phyloP scores from a whole-genome alignment of 2,797 vertebrate species.

The Sparidentex hasta region DNA sequence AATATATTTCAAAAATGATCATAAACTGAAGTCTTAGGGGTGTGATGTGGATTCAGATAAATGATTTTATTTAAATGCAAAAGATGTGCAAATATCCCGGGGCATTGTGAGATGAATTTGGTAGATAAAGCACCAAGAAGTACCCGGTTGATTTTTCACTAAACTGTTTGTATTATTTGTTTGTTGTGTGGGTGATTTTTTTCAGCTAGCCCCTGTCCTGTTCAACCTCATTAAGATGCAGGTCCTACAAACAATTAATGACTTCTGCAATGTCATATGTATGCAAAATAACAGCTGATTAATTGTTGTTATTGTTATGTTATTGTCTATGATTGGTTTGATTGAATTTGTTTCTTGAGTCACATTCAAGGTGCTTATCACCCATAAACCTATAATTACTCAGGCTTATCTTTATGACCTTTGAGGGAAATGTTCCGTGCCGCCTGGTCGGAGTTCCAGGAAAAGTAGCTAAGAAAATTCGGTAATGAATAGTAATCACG shows the following conservation, averaged over 20 bases:
- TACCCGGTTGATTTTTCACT: constrained; percentile 54
- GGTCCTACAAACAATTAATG: constrained; percentile 35
- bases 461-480: constrained; percentile 46
- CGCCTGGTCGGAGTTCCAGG: constrained; percentile 13
- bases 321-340: constrained; percentile 54
- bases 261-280: constrained; percentile 39
- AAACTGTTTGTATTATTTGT: constrained; percentile 64
- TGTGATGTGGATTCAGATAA: constrained; percentile 59
- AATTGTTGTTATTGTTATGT: constrained; percentile 57
- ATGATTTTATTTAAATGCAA: constrained; percentile 63
- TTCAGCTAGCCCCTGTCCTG: constrained; percentile 55
- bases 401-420: constrained; percentile 70
- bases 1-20: constrained; percentile 37
- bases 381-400: constrained; percentile 63
- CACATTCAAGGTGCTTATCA: constrained; percentile 63
- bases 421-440: constrained; percentile 56
- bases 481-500: constrained; percentile 49
- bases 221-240: constrained; percentile 54
- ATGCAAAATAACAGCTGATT: constrained; percentile 61
- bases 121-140: constrained; percentile 31
- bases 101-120: constrained; percentile 58
- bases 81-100: constrained; percentile 52
- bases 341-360: constrained; percentile 64
- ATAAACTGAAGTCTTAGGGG: constrained; percentile 41
- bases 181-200: constrained; percentile 57